Evolutionary conservation across 2,888 invertebrate species (phyloP), one percentile per base, ranked within the genome.

Genomic region (Rhodophaea formosa): DNA sequence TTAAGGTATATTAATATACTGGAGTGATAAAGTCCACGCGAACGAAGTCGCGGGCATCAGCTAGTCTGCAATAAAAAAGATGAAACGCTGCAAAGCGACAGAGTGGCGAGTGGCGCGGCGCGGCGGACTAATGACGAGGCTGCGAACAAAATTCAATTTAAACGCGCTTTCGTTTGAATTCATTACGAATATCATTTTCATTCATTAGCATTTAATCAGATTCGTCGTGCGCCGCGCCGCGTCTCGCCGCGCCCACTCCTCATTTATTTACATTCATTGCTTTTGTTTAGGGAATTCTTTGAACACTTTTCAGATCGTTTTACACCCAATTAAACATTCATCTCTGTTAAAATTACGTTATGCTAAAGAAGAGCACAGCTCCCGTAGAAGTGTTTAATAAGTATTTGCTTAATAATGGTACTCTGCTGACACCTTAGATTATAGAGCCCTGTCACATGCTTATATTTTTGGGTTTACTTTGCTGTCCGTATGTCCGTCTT

Each of bases 161-260:
- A 59, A 53, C 51, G 47, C 59, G 55, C 57, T 53, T 60, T 60
- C 61, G 57, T 61, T 57, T 61, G 63, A 63, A 63, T 63, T 61
- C 56, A 63, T 63, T 61, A 59, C 61, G 61, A 61, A 63, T 61
- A 61, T 61, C 55, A 63, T 61, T 61, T 60, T 61, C 59, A 59
- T 60, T 61, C 55, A 61, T 63, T 63, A 60, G 58, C 61, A 63
- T 63, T 56, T 61, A 8, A 57, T 57, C 57, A 35, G 45, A 55
- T 43, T 39, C 49, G 54, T 16, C 17, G n/a, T 39, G 56, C 43
- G 16, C 43, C 45, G 15, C 49, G 39, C 45, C 39, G 35, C 47
- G 30, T 35, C 14, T 55, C n/a, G 60, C 16, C 46, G 39, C 44
- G 30, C 54, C 51, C 49, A 47, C 23, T 59, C 51, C 55, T 56